Conservation (phyloP, 1,140 invertebrate genomes). For the Argopecten irradians region DNA sequence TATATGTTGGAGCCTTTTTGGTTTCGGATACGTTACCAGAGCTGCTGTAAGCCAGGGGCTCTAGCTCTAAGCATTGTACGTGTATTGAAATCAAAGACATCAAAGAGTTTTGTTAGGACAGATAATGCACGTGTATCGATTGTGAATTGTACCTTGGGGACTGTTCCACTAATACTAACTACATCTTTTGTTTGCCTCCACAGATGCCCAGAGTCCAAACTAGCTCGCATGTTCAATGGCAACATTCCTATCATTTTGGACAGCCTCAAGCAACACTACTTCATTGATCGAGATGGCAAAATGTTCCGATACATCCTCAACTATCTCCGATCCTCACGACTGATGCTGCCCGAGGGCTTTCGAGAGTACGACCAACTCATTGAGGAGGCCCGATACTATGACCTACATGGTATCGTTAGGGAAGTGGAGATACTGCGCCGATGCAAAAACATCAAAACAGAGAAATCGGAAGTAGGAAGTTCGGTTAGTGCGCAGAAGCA, state of each 20-base stretch:
- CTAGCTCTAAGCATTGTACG: not conserved
- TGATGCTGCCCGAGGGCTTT: slow-evolving; percentile 92
- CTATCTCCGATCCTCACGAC: slow-evolving; percentile 92
- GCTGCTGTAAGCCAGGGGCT: not conserved
- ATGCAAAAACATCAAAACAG: slow-evolving; percentile 79
- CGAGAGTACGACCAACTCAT: slow-evolving; percentile 91
- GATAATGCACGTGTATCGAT: not conserved
- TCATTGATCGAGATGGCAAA: slow-evolving; percentile 96
- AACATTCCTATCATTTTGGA: slow-evolving; percentile 97
- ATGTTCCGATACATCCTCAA: slow-evolving; percentile 98
- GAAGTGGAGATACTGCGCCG: slow-evolving; percentile 86
- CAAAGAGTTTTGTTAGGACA: not conserved
- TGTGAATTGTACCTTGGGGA: slow-evolving; percentile 5
- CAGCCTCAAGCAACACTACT: slow-evolving; percentile 97
- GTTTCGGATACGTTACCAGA: not conserved
- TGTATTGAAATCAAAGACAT: slow-evolving; percentile 18
- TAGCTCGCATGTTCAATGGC: slow-evolving; percentile 97
- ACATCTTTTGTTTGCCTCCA: slow-evolving; percentile 30
- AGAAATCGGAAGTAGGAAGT: slow-evolving; percentile 53
- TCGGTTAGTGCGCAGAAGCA: not conserved
- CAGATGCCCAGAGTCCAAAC: slow-evolving; percentile 93
- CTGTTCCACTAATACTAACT: not conserved
- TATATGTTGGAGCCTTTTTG: no score
- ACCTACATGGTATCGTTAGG: slow-evolving; percentile 83
- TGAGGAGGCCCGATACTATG: slow-evolving; percentile 95